These are phyloP conservation scores for Ariopsis seemanni DNA, from an alignment of 2,113 vertebrate species.

Conservation along the genomic window DNA sequence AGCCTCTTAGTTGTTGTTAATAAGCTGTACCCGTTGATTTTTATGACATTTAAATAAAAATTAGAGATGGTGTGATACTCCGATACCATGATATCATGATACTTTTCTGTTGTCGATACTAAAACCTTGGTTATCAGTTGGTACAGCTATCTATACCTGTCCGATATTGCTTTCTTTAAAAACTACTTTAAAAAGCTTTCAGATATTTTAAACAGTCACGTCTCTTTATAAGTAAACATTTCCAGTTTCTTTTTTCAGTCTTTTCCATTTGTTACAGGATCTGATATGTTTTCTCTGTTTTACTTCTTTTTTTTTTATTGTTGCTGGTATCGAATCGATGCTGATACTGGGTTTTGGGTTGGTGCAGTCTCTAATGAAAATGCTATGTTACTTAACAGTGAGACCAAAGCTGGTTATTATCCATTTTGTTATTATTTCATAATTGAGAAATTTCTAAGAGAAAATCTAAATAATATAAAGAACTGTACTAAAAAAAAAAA, in stretches of 20 bases:
- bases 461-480: neutral
- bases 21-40: neutral
- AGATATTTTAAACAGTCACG: neutral
- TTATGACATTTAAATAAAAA: neutral
- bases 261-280: neutral
- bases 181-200: neutral
- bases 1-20: neutral
- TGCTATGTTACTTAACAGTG: neutral
- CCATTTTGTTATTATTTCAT: neutral
- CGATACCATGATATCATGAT: neutral
- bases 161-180: neutral
- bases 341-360: neutral
- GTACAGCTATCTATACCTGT: neutral
- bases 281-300: neutral
- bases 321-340: neutral
- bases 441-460: neutral
- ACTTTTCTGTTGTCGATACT: neutral
- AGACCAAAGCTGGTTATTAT: neutral
- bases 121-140: neutral
- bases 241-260: neutral
- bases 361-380: neutral
- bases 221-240: neutral
- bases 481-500: neutral
- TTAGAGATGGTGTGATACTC: neutral
- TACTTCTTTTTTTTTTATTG: neutral